Base-by-base conservation (phyloP, 2,797 vertebrate genomes). In the Merluccius polli region DNA sequence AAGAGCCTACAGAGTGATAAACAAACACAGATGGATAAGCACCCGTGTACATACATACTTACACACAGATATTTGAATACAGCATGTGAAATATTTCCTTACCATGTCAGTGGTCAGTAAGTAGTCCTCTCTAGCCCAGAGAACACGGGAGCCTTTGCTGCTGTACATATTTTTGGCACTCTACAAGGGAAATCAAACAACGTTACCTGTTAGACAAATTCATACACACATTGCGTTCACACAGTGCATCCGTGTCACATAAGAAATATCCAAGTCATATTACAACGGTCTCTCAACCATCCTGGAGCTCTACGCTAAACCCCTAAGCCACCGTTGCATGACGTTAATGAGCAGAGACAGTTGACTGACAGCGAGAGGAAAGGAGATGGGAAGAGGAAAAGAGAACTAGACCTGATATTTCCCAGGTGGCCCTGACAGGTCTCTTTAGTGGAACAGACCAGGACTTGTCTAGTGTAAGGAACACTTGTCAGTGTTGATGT, bases 71-170 rank as follows among this genome's bases (percentile, higher is more conserved):
- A 12, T 29, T 67, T 27, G n/a, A 67, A 27, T 3, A 10, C 24
- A 67, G n/a, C n/a, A 0, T 67, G 4, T 27, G 11, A 6, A 38
- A 18, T 65, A 59, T 24, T 33, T 77, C 31, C 71, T 67, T 92
- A 99, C 98, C 97, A 93, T 95, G 87, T 95, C 97, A 0, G 96
- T 91, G 1, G 96, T 96, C 81, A 99, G 84, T 21, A 99, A 89
- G 83, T 87, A 76, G 79, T 96, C 93, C 24, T 94, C 92, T 76
- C 92, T 94, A 63, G 93, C 90, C 98, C 98, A 99, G 24, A 93
- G 89, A 86, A 97, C 88, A 36, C 94, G 93, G 1, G 94, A 95
- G 80, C 97, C 97, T 90, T 93, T 97, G 92, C 94, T 95, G 86
- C 87, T 96, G 84, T 93, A 93, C 0, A 97, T 95, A 70, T 93